A percentile compares a stretch with the other conserved stretches of the same genome.
These are phyloP conservation scores for Erebia aethiops DNA, from an alignment of 2,888 invertebrate genomes.

Conservation along the genomic window DNA sequence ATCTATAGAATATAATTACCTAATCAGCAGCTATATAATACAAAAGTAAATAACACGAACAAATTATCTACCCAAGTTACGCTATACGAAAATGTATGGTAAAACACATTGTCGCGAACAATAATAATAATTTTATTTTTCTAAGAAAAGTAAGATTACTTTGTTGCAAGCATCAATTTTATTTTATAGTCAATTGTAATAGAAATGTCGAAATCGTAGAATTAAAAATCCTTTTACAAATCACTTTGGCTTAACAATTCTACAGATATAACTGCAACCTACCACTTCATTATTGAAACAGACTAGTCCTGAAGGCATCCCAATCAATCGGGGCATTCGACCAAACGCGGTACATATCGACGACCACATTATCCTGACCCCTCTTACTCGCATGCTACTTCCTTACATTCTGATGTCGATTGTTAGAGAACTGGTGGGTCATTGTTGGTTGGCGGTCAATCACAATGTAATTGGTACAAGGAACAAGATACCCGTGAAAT, in stretches of 20 bases:
- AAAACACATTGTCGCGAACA: no score
- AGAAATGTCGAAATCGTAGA: not conserved
- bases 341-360: conserved; percentile 63
- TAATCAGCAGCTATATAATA: no score
- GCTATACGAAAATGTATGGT: no score
- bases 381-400: conserved; percentile 40
- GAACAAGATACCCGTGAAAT: conserved; percentile 79
- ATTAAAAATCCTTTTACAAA: not conserved
- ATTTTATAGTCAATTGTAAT: no score
- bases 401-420: conserved; percentile 25
- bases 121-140: no score
- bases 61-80: no score
- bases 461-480: conserved; percentile 77
- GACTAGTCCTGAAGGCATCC: conserved; percentile 56
- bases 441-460: conserved; percentile 63
- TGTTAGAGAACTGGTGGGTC: conserved; percentile 47
- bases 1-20: no score
- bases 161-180: no score
- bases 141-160: no score
- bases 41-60: no score
- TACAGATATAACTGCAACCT: conserved; percentile 33
- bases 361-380: conserved; percentile 52
- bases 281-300: conserved; percentile 72
- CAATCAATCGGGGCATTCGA: conserved; percentile 74
- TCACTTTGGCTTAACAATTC: conserved; percentile 7